phyloP scores from a whole-genome alignment of 2,113 vertebrate genomes.

The Macrotus californicus region DNA sequence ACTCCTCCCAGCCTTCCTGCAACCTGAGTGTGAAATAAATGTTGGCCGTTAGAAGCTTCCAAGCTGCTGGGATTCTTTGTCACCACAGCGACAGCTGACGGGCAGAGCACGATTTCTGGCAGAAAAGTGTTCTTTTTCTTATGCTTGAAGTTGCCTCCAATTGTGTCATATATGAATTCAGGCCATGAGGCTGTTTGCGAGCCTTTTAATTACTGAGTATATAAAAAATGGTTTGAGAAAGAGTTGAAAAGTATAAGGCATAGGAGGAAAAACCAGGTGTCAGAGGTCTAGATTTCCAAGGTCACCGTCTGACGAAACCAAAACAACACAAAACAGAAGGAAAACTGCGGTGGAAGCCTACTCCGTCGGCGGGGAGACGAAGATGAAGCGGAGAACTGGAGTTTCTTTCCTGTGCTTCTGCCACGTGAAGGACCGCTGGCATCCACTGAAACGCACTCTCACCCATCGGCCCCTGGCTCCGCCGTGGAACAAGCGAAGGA shows the following conservation, averaged over 20 bases:
- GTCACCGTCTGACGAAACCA: background rate
- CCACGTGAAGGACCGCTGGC: background rate
- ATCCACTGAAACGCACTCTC: background rate
- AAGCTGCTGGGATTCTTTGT: background rate
- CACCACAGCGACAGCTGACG: background rate
- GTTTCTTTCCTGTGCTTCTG: background rate
- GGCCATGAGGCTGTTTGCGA: background rate
- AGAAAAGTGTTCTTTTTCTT: background rate
- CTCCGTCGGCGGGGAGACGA: background rate
- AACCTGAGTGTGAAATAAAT: background rate
- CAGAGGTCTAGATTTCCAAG: background rate
- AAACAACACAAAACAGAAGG: background rate
- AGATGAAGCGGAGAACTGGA: background rate
- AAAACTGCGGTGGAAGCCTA: background rate
- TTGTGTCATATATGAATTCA: background rate
- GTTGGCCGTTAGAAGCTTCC: background rate
- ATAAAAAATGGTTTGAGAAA: conserved; percentile 1
- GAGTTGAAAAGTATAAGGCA: background rate
- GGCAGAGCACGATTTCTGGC: background rate
- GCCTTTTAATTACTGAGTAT: background rate
- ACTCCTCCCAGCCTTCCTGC: background rate
- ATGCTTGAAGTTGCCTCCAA: background rate
- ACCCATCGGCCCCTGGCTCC: background rate
- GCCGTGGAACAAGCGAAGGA: background rate
- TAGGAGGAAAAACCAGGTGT: background rate